Base-by-base conservation (phyloP, 2,113 vertebrate species). In the Dendrocopos noguchii region DNA sequence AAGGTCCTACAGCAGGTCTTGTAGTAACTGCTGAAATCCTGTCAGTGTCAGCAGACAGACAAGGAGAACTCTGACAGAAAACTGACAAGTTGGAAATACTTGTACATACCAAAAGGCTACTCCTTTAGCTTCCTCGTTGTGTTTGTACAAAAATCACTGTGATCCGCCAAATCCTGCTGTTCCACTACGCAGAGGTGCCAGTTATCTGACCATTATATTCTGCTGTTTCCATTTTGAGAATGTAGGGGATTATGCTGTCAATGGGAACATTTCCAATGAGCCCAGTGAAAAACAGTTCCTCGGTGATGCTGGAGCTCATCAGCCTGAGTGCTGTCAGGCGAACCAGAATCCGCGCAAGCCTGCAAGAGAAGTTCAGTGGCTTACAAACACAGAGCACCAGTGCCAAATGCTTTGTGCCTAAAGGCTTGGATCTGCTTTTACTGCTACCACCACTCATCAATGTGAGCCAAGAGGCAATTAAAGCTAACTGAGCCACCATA, bases 181-280 rank as follows among this genome's bases (percentile, higher is more conserved):
- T 87, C 52, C 64, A 95, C 96, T 98, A 99, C 8, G 98, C 97
- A 39, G 97, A 97, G 1, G 98, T 96, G 87, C 98, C 98, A 4
- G 98, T 98, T 96, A 99, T 98, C 96, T 99, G 99, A 97, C 98
- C 99, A 55, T 99, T 99, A 84, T 99, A 99, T 86, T 99, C 99
- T 19, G 99, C 99, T 2, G 99, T 99, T 97, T 99, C 99, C 99
- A 99, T 99, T 98, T 99, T 99, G 84, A 99, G 98, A 95, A 99
- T 99, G 96, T 99, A 99, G 33, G 99, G 99, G 96, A 99, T 99
- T 95, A 99, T 99, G 97, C 99, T 99, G 98, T 99, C 99, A 90
- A 99, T 99, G 9, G 99, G 99, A 87, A 99, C 99, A 42, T 99
- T 99, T 90, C 99, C 99, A 81, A 99, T 99, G 81, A 99, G 98